These are phyloP conservation scores for Spinibarbus caldwelli DNA, from an alignment of 2,797 vertebrate species.

Conservation along the genomic window DNA sequence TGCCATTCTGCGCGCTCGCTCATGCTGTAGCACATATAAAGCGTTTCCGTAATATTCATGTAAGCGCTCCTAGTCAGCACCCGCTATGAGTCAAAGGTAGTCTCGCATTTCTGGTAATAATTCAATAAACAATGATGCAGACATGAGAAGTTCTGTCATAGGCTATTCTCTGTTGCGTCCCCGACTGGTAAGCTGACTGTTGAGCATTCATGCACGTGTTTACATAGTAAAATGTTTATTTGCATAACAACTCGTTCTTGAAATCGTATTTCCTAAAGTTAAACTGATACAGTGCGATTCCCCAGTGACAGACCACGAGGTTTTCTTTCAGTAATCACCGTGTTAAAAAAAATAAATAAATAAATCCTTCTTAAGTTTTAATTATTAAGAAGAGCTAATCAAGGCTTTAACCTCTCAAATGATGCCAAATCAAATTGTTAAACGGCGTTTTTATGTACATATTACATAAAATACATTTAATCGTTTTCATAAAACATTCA, in stretches of 20 bases:
- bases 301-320: background rate
- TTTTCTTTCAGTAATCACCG: background rate
- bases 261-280: constrained; percentile 17
- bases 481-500: background rate
- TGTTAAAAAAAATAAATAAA: background rate
- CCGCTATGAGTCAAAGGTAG: background rate
- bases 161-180: background rate
- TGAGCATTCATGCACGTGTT: background rate
- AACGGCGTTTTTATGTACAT: background rate
- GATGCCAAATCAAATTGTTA: background rate
- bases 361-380: no score
- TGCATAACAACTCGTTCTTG: constrained; percentile 25
- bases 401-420: background rate
- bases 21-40: no score
- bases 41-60: background rate
- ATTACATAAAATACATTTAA: background rate
- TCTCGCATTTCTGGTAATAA: background rate
- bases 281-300: background rate
- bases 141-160: background rate
- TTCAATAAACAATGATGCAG: background rate
- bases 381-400: background rate
- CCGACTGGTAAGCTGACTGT: no score
- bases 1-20: background rate
- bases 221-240: constrained; percentile 35
- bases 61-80: background rate